Base-by-base conservation (phyloP, 2,797 vertebrate genomes). In the Rousettus madagascariensis region DNA sequence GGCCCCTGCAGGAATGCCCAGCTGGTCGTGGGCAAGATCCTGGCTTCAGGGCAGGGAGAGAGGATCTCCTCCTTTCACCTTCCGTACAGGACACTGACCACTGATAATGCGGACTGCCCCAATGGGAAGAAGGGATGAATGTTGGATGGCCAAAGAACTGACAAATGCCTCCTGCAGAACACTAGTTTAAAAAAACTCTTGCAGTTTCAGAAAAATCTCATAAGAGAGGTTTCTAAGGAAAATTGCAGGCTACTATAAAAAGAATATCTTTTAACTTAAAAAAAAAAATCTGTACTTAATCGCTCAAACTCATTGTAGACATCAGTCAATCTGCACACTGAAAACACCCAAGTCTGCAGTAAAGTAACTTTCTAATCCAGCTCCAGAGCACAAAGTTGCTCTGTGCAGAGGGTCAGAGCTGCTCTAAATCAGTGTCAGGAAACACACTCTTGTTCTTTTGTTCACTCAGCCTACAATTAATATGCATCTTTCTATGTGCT, bases 181-280 rank as follows among this genome's bases (percentile, higher is more conserved):
- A 77, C 15, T 57, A 57, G 30, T 80, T 94, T 84, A 15, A 72
- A 90, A 88, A 66, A n/a, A 16, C 68, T 55, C n/a, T 91, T 89
- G 8, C 49, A 78, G 6, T 59, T 65, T 83, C 91, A 84, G 41
- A 80, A 80, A 78, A 78, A 63, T 36, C 51, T 51, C 53, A 22
- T 84, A 78, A 91, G 74, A 46, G 30, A 94, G 7, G 7, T 51
- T 69, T 90, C 69, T 72, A 91, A 93, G 71, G 87, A 95, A 91
- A 90, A 79, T 79, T 83, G 38, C 1, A 75, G 65, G 26, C 68
- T 82, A 53, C 49, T 92, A 33, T 20, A 85, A 75, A 94, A 93
- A 82, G 33, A 69, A 61, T 41, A 68, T 36, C 53, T 94, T 87
- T 82, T 88, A 65, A 80, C 91, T 92, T 20, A 20, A 59, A 65